A percentile compares a stretch with the other conserved stretches of the same genome.
Evolutionary conservation across 2,888 invertebrate genomes (phyloP).

Genomic region (Sisyra nigra): DNA sequence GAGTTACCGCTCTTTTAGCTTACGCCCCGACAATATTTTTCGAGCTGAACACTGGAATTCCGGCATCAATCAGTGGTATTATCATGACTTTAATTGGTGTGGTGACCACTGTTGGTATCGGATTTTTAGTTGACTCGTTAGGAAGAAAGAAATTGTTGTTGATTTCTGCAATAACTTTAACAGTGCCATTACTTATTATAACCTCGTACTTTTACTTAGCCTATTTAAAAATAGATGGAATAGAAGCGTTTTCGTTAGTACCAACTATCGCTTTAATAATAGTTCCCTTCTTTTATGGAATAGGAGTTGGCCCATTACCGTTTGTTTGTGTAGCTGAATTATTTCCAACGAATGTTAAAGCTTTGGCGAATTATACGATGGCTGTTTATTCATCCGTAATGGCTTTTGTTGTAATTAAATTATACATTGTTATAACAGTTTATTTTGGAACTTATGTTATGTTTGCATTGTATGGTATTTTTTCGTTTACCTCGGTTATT

Average conservation of each 20-base stretch:
- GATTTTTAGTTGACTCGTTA: slow-evolving; percentile 10
- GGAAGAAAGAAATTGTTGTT: slow-evolving; percentile 26
- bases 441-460: slow-evolving; percentile 19
- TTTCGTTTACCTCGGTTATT: slow-evolving; percentile 14
- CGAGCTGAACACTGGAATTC: slow-evolving; percentile 13
- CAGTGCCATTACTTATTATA: background rate
- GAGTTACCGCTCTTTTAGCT: slow-evolving; percentile 3
- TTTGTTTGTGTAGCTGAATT: slow-evolving; percentile 2
- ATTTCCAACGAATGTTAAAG: slow-evolving; percentile 7
- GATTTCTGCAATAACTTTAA: slow-evolving; percentile 14
- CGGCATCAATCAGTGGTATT: slow-evolving; percentile 19
- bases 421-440: slow-evolving; percentile 19
- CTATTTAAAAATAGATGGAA: background rate
- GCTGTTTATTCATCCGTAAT: background rate
- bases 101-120: slow-evolving; percentile 12
- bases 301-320: slow-evolving; percentile 4
- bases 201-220: slow-evolving; percentile 5
- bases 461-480: slow-evolving; percentile 18
- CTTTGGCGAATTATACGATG: background rate
- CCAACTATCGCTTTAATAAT: slow-evolving; percentile 2
- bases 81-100: slow-evolving; percentile 24
- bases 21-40: slow-evolving; percentile 14
- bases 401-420: slow-evolving; percentile 14
- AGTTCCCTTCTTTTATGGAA: background rate
- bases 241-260: background rate